Conservation (phyloP, 2,888 invertebrate species). For the Eilema sororculum region DNA sequence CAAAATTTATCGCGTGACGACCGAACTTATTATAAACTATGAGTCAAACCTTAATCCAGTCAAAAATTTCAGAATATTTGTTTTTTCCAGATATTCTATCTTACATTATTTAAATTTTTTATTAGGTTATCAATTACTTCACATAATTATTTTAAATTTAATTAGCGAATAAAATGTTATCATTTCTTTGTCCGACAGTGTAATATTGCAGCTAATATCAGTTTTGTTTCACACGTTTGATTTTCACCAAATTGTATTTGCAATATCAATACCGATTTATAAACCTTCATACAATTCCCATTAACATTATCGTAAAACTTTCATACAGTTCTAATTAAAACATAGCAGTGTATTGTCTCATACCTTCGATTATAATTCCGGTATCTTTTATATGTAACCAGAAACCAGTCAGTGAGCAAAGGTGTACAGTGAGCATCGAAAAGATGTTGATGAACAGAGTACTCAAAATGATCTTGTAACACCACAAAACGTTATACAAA, state of each 20-base stretch:
- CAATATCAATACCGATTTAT: background rate
- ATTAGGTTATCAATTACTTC: background rate
- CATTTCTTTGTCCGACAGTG: conserved; percentile 43
- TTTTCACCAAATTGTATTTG: conserved; percentile 23
- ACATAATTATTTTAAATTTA: background rate
- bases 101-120: background rate
- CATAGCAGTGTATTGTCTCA: too few species aligned
- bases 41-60: background rate
- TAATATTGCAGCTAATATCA: conserved; percentile 42
- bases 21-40: too few species aligned
- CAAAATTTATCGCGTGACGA: too few species aligned
- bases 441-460: too few species aligned
- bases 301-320: background rate
- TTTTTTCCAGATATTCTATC: background rate
- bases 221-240: conserved; percentile 20
- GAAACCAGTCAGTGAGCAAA: too few species aligned
- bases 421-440: too few species aligned
- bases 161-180: background rate
- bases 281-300: background rate
- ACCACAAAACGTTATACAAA: too few species aligned
- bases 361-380: too few species aligned
- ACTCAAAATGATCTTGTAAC: too few species aligned
- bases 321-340: too few species aligned
- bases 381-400: too few species aligned
- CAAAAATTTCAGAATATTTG: background rate